Percentiles rank a stretch among this genome's conserved stretches.
Evolutionary conservation across 2,888 invertebrate species (phyloP).

Genomic region (Drosophila eohydei): DNA sequence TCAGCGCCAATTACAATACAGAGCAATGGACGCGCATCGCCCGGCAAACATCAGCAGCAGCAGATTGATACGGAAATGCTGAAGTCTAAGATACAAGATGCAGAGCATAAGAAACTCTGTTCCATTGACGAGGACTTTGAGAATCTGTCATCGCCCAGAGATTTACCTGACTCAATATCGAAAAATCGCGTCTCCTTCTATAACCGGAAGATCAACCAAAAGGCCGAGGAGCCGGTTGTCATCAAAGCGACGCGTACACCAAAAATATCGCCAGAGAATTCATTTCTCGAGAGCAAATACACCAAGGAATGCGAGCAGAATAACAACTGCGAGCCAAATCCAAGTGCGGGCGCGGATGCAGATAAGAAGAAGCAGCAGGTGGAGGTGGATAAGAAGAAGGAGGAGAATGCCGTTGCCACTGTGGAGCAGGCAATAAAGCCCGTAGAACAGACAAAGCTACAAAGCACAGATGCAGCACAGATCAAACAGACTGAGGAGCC

Average conservation of each 20-base stretch:
- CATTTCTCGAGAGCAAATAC: slow-evolving; percentile 83
- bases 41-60: slow-evolving; percentile 85
- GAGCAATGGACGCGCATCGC: slow-evolving; percentile 86
- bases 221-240: slow-evolving; percentile 82
- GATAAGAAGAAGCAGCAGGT: slow-evolving; percentile 12
- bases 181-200: slow-evolving; percentile 77
- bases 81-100: slow-evolving; percentile 82
- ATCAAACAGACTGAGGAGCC: slow-evolving; percentile 42
- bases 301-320: slow-evolving; percentile 79
- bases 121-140: slow-evolving; percentile 83
- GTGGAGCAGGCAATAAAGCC: slow-evolving; percentile 16
- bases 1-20: slow-evolving; percentile 90
- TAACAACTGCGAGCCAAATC: slow-evolving; percentile 67
- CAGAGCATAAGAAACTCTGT: slow-evolving; percentile 79
- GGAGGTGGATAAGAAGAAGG: background rate
- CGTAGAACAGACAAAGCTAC: background rate
- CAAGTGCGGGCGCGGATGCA: background rate
- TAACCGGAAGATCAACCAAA: slow-evolving; percentile 68
- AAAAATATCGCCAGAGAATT: slow-evolving; percentile 84
- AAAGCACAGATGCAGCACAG: slow-evolving; percentile 8
- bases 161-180: slow-evolving; percentile 82
- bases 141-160: slow-evolving; percentile 82
- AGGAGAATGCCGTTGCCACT: background rate
- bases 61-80: slow-evolving; percentile 89
- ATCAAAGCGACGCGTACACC: slow-evolving; percentile 83